Evolutionary conservation across 2,797 vertebrate genomes (phyloP).

Genomic region (Pteropus rufus): DNA sequence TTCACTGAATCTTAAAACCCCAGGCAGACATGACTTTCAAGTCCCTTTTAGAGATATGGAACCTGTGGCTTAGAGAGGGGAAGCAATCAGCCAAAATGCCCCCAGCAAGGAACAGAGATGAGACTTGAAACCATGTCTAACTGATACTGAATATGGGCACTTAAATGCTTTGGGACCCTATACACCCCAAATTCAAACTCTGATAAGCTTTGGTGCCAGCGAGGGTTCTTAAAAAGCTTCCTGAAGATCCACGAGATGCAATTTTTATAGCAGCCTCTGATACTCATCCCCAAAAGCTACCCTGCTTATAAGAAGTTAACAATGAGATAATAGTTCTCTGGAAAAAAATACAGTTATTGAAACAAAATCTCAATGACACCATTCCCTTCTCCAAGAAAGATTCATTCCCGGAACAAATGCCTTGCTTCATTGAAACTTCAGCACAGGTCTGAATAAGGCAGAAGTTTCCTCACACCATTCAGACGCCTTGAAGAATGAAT

Average conservation of each 20-base stretch:
- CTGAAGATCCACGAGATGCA: background rate
- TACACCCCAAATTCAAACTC: background rate
- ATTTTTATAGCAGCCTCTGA: background rate
- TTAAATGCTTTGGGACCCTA: background rate
- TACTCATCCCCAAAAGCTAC: background rate
- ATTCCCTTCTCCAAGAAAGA: background rate
- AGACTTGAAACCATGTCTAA: background rate
- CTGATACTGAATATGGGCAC: background rate
- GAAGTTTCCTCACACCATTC: background rate
- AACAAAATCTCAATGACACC: conserved; percentile 1
- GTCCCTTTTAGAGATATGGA: background rate
- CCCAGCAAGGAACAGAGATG: background rate
- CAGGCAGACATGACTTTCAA: background rate
- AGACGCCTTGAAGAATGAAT: background rate
- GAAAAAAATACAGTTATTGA: conserved; percentile 16
- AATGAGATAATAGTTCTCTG: background rate
- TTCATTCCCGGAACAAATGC: background rate
- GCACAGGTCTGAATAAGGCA: background rate
- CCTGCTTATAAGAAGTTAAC: background rate
- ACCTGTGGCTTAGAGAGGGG: background rate
- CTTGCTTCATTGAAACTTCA: background rate
- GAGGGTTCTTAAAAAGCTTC: background rate
- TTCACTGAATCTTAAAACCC: background rate
- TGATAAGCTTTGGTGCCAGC: background rate
- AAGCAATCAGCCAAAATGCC: background rate